Evolutionary conservation across 2,888 invertebrate genomes (phyloP).

Genomic region (Zele albiditarsus): DNA sequence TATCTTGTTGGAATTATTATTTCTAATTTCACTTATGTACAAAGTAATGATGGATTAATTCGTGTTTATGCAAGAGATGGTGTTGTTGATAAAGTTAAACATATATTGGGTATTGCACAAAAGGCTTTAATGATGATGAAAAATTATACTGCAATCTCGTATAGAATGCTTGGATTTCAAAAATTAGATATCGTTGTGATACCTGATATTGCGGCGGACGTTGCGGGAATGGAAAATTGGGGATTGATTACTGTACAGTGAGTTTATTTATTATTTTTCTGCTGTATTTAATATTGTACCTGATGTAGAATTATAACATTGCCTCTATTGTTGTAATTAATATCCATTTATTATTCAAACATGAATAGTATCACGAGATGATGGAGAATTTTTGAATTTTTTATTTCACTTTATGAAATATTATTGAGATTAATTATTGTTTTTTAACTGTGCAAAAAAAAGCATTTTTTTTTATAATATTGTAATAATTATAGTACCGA

Average conservation of each 20-base stretch:
- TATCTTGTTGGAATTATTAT: conserved; percentile 78
- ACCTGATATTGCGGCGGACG: conserved; percentile 91
- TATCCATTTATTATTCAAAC: neutral
- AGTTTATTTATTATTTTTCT: neutral
- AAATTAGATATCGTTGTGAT: conserved; percentile 94
- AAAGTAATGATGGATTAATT: conserved; percentile 65
- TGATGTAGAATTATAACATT: no score
- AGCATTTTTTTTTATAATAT: no score
- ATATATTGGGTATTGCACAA: conserved; percentile 85
- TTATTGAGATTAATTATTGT: no score
- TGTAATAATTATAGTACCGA: no score
- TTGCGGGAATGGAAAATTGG: conserved; percentile 91
- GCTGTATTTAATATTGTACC: conserved; percentile 72
- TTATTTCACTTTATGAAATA: no score
- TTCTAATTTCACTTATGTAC: conserved; percentile 71
- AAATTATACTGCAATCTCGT: conserved; percentile 75
- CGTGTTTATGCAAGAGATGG: conserved; percentile 82
- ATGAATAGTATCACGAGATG: no score
- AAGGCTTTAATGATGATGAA: conserved; percentile 82
- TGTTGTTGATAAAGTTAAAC: conserved; percentile 82
- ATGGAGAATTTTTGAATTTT: no score
- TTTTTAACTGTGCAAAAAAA: no score
- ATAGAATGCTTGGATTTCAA: conserved; percentile 75
- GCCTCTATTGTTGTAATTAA: no score
- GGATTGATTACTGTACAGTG: conserved; percentile 82